phyloP scores from a whole-genome alignment of 2,888 invertebrate species.

The Cordilura impudica region DNA sequence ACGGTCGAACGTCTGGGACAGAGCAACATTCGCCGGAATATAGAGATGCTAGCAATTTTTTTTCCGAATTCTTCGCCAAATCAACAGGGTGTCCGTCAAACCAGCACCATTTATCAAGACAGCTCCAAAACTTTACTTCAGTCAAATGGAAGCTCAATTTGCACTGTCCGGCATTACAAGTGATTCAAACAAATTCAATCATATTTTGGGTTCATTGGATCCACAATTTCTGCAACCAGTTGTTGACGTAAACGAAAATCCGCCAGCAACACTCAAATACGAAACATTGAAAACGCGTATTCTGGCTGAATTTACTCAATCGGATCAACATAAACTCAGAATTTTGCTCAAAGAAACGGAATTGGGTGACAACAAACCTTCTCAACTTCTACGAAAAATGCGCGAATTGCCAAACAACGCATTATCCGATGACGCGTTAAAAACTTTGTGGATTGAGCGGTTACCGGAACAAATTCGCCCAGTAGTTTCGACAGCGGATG shows the following conservation, averaged over 20 bases:
- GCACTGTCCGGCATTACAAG: constrained; percentile 19
- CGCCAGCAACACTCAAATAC: constrained; percentile 23
- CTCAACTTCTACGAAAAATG: constrained; percentile 33
- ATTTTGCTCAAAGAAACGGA: constrained; percentile 21
- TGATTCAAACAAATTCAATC: constrained; percentile 29
- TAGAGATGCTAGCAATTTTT: too few relatives aligned
- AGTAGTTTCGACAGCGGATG: constrained; percentile 9
- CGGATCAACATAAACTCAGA: constrained; percentile 28
- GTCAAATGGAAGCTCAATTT: constrained; percentile 37
- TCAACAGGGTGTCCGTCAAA: too few relatives aligned
- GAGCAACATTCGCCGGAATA: too few relatives aligned
- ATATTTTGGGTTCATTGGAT: constrained; percentile 24
- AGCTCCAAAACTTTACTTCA: constrained; percentile 27
- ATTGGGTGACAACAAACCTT: constrained; percentile 34
- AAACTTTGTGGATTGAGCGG: constrained; percentile 27
- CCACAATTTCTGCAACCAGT: constrained; percentile 7
- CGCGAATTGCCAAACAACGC: constrained; percentile 19
- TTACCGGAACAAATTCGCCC: constrained; percentile 18
- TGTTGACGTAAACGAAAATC: constrained; percentile 17
- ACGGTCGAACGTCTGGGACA: too few relatives aligned
- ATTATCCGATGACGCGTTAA: constrained; percentile 32
- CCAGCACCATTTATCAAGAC: constrained; percentile 30
- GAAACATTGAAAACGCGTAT: constrained; percentile 11
- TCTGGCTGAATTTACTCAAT: constrained; percentile 18
- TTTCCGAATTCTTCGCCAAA: too few relatives aligned